These are phyloP conservation scores for Tineola bisselliella DNA, from an alignment of 2,888 invertebrate genomes.

Conservation along the genomic window DNA sequence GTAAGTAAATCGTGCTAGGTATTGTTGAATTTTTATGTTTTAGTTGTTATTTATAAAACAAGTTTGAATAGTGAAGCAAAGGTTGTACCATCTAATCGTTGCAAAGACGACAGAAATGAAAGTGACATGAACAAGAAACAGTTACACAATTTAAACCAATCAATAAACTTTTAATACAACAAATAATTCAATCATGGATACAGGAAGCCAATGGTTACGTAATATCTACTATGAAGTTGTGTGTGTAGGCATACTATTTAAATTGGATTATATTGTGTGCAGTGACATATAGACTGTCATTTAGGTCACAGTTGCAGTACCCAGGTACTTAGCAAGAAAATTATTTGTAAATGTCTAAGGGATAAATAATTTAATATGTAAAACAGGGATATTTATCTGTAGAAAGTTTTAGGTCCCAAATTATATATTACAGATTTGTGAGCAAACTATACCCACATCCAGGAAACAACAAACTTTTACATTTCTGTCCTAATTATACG, in stretches of 20 bases:
- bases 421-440: not conserved
- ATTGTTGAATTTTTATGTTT: not conserved
- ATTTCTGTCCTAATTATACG: not conserved
- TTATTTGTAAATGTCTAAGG: not conserved
- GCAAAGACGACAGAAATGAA: not conserved
- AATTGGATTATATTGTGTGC: not conserved
- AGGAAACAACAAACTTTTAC: not conserved
- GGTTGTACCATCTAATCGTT: not conserved
- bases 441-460: not conserved
- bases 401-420: not conserved
- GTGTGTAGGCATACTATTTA: not conserved
- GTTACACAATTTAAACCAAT: not conserved
- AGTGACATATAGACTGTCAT: not conserved
- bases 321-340: not conserved
- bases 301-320: not conserved
- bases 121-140: not conserved
- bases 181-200: not conserved
- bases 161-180: not conserved
- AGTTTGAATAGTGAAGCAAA: not conserved
- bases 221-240: not conserved
- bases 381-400: not conserved
- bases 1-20: not conserved
- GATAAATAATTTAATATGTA: not conserved
- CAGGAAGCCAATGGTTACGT: not conserved
- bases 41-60: not conserved